Conservation (phyloP, 2,888 invertebrate genomes). For the Adineta ricciae region DNA sequence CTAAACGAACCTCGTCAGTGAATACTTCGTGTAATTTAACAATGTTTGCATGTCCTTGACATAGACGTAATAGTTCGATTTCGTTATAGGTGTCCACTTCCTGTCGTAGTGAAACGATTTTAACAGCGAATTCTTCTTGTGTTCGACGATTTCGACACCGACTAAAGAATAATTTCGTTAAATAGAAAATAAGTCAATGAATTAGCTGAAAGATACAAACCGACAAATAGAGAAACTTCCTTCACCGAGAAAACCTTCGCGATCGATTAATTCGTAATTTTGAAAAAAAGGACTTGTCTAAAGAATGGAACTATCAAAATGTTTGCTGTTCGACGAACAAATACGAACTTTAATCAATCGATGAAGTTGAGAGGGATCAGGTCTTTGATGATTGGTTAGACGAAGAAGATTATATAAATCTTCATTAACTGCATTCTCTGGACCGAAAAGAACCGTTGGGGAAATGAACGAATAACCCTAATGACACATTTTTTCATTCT, state of each 20-base stretch:
- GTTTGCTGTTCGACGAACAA: too few species aligned
- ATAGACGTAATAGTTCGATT: constrained; percentile 65
- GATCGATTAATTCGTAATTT: constrained; percentile 48
- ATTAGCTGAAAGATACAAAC: constrained; percentile 38
- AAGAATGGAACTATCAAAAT: not conserved
- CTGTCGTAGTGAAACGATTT: constrained; percentile 62
- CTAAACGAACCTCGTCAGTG: constrained; percentile 63
- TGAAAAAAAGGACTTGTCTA: constrained; percentile 18
- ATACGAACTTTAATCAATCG: not conserved
- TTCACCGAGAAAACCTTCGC: constrained; percentile 65
- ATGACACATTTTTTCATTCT: constrained; percentile 37
- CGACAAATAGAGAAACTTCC: constrained; percentile 76
- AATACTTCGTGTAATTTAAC: constrained; percentile 73
- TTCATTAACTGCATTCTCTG: constrained; percentile 46
- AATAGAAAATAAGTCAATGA: too few species aligned
- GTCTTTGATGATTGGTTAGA: constrained; percentile 11
- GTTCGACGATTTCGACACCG: constrained; percentile 66
- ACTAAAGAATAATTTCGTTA: too few species aligned
- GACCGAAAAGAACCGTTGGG: constrained; percentile 69
- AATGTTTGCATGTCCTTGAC: constrained; percentile 78
- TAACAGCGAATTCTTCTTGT: constrained; percentile 71
- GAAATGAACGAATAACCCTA: constrained; percentile 85
- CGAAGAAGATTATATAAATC: constrained; percentile 46
- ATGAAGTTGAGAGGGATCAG: constrained; percentile 18
- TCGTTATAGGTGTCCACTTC: constrained; percentile 62